A percentile compares a stretch with the other conserved stretches of the same genome.
phyloP scores from a whole-genome alignment of 2,888 invertebrate genomes.

The Limnephilus lunatus region DNA sequence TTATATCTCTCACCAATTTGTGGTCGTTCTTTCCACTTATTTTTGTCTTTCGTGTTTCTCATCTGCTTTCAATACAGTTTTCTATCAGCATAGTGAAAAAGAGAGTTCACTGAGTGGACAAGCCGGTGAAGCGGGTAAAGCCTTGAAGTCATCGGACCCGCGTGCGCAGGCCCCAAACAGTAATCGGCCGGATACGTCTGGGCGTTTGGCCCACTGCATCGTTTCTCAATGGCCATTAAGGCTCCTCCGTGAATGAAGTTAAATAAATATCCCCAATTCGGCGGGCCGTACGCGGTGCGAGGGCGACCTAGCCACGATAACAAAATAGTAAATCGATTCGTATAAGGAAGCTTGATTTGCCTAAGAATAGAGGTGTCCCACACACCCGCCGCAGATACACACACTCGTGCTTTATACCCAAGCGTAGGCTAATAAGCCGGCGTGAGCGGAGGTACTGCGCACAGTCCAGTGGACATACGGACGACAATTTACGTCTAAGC shows the following conservation, averaged over 20 bases:
- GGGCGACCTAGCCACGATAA: slow-evolving; percentile 32
- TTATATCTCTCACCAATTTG: background rate
- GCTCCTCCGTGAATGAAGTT: slow-evolving; percentile 51
- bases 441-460: slow-evolving; percentile 2
- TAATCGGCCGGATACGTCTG: slow-evolving; percentile 35
- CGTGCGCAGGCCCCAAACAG: background rate
- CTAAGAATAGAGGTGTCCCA: slow-evolving; percentile 58
- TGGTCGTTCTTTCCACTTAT: background rate
- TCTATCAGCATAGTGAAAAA: background rate
- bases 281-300: slow-evolving; percentile 22
- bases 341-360: slow-evolving; percentile 63
- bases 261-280: slow-evolving; percentile 47
- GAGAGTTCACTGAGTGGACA: background rate
- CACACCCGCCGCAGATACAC: slow-evolving; percentile 41
- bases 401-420: slow-evolving; percentile 10
- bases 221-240: slow-evolving; percentile 49
- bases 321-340: slow-evolving; percentile 54
- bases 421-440: slow-evolving; percentile 37
- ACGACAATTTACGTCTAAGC: background rate
- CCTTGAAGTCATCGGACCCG: slow-evolving; percentile 26
- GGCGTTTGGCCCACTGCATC: slow-evolving; percentile 49
- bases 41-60: background rate
- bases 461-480: slow-evolving; percentile 34
- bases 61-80: background rate
- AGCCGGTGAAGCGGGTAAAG: background rate